These are phyloP conservation scores for Habroteleia sp. DNA, from an alignment of 2,888 invertebrate genomes.

Conservation along the genomic window DNA sequence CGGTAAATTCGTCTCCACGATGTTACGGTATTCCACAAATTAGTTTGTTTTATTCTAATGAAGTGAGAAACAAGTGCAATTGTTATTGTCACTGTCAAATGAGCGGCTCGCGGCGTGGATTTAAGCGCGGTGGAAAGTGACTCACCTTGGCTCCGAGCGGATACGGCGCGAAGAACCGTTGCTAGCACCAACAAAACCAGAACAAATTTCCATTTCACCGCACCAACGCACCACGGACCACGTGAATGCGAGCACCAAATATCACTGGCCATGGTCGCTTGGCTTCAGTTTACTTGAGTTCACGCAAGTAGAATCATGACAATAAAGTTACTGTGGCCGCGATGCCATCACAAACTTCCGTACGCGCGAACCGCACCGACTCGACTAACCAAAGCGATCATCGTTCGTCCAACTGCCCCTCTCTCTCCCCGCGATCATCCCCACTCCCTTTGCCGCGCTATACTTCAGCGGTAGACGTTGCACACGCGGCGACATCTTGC, in stretches of 20 bases:
- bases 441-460: background rate
- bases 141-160: conserved; percentile 74
- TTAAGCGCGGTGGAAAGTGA: conserved; percentile 46
- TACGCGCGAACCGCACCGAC: conserved; percentile 67
- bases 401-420: too few species aligned
- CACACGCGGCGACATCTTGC: too few species aligned
- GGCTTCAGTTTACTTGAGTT: conserved; percentile 47
- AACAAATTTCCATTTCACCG: conserved; percentile 70
- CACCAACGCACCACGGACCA: conserved; percentile 42
- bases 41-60: background rate
- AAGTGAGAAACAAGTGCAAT: conserved; percentile 34
- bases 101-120: conserved; percentile 24
- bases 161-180: conserved; percentile 66
- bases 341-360: conserved; percentile 54
- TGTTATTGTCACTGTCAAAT: conserved; percentile 42
- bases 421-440: too few species aligned
- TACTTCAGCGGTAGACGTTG: too few species aligned
- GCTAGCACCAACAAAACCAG: conserved; percentile 70
- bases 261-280: conserved; percentile 74
- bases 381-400: conserved; percentile 63
- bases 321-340: conserved; percentile 56
- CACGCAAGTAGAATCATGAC: conserved; percentile 70
- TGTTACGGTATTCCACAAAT: too few species aligned
- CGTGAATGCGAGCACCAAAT: conserved; percentile 66
- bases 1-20: too few species aligned